Evolutionary conservation across 2,888 invertebrate species (phyloP).

Genomic region (Bedellia somnulentella): DNA sequence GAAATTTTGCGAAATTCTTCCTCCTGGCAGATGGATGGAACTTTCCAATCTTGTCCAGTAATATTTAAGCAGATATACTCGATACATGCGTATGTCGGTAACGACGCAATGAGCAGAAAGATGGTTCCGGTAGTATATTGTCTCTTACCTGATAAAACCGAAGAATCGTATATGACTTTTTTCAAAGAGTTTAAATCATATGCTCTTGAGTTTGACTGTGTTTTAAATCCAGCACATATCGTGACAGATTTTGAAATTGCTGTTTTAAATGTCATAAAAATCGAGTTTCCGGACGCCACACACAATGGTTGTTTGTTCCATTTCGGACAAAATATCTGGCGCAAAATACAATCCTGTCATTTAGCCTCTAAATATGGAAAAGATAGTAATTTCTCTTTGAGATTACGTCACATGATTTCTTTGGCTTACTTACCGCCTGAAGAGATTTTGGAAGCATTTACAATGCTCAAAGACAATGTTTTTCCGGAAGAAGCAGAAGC

Average conservation of each 20-base stretch:
- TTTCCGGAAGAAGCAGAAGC: slow-evolving; percentile 2
- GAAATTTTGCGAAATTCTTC: neutral
- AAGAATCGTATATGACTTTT: slow-evolving; percentile 1
- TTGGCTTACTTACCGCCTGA: slow-evolving; percentile 5
- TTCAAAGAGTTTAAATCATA: slow-evolving; percentile 1
- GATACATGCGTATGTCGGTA: neutral
- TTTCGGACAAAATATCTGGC: slow-evolving; percentile 7
- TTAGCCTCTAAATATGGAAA: neutral
- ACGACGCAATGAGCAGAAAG: neutral
- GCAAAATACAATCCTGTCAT: slow-evolving; percentile 5
- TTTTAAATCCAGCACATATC: slow-evolving; percentile 1
- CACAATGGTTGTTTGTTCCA: slow-evolving; percentile 6
- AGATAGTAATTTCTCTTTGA: slow-evolving; percentile 4
- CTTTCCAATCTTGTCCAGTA: neutral
- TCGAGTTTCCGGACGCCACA: slow-evolving; percentile 2
- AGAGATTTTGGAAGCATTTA: slow-evolving; percentile 6
- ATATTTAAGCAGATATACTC: slow-evolving; percentile 1
- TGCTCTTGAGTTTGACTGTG: neutral
- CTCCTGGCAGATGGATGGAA: neutral
- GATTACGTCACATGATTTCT: slow-evolving; percentile 5
- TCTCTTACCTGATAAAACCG: neutral
- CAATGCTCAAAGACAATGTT: slow-evolving; percentile 1
- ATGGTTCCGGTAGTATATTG: slow-evolving; percentile 1
- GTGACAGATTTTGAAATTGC: slow-evolving; percentile 7
- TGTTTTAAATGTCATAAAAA: slow-evolving; percentile 3